Conservation (phyloP, 2,797 vertebrate species). For the Typhlichthys eigenmanni region DNA sequence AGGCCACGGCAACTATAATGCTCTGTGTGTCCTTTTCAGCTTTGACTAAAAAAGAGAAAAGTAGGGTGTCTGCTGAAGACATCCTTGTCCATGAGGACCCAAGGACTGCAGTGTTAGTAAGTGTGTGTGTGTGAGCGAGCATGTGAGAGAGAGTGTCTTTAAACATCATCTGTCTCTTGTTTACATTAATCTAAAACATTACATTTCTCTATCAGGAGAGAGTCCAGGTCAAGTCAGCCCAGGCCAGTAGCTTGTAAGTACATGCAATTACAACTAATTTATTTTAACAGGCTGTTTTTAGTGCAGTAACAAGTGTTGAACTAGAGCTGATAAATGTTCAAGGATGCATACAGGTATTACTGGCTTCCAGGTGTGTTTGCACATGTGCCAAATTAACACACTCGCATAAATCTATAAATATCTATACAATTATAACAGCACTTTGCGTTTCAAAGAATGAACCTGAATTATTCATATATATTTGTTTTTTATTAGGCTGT, state of each 20-base stretch:
- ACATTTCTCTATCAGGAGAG: slow-evolving; percentile 81
- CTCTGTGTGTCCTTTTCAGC: slow-evolving; percentile 65
- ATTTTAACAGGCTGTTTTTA: too few species aligned
- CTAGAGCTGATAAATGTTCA: too few species aligned
- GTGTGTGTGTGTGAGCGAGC: slow-evolving; percentile 21
- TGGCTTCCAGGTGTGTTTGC: too few species aligned
- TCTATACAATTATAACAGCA: too few species aligned
- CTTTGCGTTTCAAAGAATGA: too few species aligned
- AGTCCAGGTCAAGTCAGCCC: slow-evolving; percentile 87
- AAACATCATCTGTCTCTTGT: slow-evolving; percentile 2
- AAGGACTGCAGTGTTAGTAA: slow-evolving; percentile 84
- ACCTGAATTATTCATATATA: too few species aligned
- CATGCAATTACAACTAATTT: slow-evolving; percentile 2
- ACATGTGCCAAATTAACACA: too few species aligned
- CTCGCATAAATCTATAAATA: too few species aligned
- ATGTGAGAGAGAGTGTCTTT: background rate
- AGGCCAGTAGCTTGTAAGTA: slow-evolving; percentile 88
- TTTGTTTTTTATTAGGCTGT: too few species aligned
- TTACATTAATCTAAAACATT: slow-evolving; percentile 15
- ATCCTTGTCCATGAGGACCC: slow-evolving; percentile 81
- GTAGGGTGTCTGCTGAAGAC: slow-evolving; percentile 83
- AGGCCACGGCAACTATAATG: too few species aligned
- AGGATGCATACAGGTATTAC: too few species aligned
- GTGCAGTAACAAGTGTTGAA: too few species aligned
- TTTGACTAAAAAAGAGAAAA: slow-evolving; percentile 77